Evolutionary conservation across 1,140 invertebrate genomes (phyloP).

Genomic region (Nasonia giraulti): DNA sequence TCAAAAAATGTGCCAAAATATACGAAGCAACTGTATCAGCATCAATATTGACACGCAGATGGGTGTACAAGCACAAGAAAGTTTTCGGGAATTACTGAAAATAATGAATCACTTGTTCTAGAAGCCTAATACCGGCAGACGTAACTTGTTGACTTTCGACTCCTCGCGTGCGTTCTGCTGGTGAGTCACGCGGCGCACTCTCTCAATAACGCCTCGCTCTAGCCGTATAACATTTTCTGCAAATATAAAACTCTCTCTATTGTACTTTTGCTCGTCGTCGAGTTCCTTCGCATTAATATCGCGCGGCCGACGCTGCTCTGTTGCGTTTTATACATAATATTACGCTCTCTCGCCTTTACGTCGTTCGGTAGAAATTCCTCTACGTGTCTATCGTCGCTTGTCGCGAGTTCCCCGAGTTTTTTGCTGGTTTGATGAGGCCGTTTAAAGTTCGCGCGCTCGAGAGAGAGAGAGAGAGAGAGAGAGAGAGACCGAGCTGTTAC

Average conservation of each 20-base stretch:
- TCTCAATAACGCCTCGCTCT: background rate
- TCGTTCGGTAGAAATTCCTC: slow-evolving; percentile 35
- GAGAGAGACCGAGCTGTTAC: background rate
- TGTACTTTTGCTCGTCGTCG: background rate
- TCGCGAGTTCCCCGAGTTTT: slow-evolving; percentile 10
- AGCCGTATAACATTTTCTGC: background rate
- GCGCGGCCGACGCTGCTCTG: no score
- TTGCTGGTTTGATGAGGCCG: slow-evolving; percentile 14
- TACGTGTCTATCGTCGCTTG: slow-evolving; percentile 28
- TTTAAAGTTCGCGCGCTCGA: background rate
- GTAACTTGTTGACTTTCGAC: slow-evolving; percentile 13
- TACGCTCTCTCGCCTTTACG: slow-evolving; percentile 13
- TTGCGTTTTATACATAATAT: slow-evolving; percentile 3
- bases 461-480: no score
- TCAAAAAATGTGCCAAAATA: no score
- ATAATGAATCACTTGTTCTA: background rate
- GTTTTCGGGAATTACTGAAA: background rate
- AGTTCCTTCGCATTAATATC: slow-evolving; percentile 33
- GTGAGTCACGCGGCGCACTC: no score
- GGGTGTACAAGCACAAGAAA: no score
- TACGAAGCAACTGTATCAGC: no score
- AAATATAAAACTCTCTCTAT: slow-evolving; percentile 8
- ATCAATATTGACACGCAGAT: no score
- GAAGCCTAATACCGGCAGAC: no score
- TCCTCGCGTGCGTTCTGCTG: background rate